Evolutionary conservation across 2,113 vertebrate species (phyloP).

Genomic region (Galeopterus variegatus): DNA sequence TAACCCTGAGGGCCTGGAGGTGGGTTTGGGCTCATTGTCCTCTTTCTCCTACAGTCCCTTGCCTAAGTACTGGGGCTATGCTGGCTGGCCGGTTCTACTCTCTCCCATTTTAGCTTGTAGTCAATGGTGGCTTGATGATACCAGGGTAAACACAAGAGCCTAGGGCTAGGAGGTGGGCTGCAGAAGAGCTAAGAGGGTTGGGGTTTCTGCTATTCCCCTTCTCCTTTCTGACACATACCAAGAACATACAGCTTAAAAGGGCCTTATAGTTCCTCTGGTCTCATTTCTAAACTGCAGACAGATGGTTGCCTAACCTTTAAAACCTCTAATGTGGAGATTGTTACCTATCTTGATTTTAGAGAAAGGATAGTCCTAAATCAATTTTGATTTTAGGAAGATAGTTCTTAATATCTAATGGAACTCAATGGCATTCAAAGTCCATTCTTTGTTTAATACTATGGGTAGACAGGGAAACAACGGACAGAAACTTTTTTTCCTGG

Average conservation of each 20-base stretch:
- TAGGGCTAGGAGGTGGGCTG: no score
- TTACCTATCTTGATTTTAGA: background rate
- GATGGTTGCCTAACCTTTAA: background rate
- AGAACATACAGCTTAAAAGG: background rate
- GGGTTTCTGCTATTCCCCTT: background rate
- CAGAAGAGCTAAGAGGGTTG: background rate
- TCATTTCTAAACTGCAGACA: background rate
- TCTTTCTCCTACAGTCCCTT: background rate
- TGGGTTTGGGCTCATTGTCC: background rate
- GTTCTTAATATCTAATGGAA: slow-evolving; percentile 4
- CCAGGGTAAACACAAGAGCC: background rate
- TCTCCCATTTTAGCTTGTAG: background rate
- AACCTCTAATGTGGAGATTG: background rate
- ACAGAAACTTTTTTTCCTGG: background rate
- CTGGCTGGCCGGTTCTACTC: background rate
- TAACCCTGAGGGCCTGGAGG: background rate
- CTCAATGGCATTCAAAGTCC: background rate
- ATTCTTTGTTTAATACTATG: background rate
- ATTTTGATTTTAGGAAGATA: background rate
- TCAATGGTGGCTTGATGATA: background rate
- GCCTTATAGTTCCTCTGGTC: background rate
- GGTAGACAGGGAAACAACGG: background rate
- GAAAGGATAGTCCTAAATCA: background rate
- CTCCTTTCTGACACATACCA: background rate
- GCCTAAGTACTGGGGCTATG: background rate